Base-by-base conservation (phyloP, 1,140 invertebrate species). In the Trachymyrmex septentrionalis region DNA sequence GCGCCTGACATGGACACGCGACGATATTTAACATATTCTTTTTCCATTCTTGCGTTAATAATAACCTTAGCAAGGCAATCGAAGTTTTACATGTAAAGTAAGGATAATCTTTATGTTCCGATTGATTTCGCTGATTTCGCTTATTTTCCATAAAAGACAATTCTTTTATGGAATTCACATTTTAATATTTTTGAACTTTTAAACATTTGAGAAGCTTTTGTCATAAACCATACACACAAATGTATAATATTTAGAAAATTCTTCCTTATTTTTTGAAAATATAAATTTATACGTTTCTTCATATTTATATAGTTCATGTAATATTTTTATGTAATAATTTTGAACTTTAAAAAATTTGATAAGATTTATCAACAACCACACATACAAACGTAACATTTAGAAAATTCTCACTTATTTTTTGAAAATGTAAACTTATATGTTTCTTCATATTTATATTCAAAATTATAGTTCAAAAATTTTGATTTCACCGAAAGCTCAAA, bases 1-100 rank as follows among this genome's bases (percentile, higher is more conserved):
- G 72, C 53, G 82, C 38, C 50, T 30, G 59, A 86, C 53, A 34
- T 30, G 59, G 7, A 44, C 48, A 64, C n/a, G 34, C 55, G 34
- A 59, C n/a, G 55, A 27, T n/a, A n/a, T 16, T 64, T 24, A 55
- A 69, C 30, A 3, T 24, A 63, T 48, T 75, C n/a, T 27, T 30
- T 30, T 50, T 7, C 4, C 38, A 44, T n/a, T 38, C 27, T 66
- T 59, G 38, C 59, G 10, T 55, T 71, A 55, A 69, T 67, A 80
- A 69, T 67, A 55, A 16, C 16, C 3, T 44, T 44, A 59, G 21
- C 14, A 21, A 61, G 38, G 10, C 38, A 48, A 30, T 77, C 27
- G 16, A 6, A 9, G 10, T 55, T 24, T 19, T 16, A 38, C 3
- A 57, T 19, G 16, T 77, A 27, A 77, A 77, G 34, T 7, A 44